A percentile compares a stretch with the other conserved stretches of the same genome.
These are phyloP conservation scores for Pollimyrus isidori DNA, from an alignment of 2,113 vertebrate species.

Conservation along the genomic window DNA sequence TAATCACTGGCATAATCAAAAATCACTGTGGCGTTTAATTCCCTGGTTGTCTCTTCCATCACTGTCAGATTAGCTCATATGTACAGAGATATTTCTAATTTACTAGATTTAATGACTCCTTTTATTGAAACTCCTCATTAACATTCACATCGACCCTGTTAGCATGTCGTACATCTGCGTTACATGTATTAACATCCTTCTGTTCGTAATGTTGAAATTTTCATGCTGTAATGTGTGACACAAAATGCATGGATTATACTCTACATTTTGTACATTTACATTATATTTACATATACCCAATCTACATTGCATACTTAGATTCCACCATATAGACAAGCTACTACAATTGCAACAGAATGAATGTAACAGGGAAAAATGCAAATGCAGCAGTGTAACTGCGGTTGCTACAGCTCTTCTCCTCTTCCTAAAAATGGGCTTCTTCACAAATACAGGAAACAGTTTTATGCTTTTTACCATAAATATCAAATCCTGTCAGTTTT, in stretches of 20 bases:
- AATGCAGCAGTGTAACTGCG: background rate
- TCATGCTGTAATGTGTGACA: background rate
- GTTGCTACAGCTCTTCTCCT: background rate
- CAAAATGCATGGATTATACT: background rate
- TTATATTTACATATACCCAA: background rate
- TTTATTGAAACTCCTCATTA: slow-evolving; percentile 3
- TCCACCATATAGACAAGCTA: background rate
- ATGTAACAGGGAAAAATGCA: background rate
- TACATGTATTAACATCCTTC: background rate
- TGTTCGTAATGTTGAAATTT: background rate
- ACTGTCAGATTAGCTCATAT: slow-evolving; percentile 4
- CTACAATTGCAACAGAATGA: background rate
- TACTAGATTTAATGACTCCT: background rate
- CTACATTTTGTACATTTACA: slow-evolving; percentile 5
- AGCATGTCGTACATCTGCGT: background rate
- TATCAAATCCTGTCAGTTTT: background rate
- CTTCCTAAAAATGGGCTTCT: background rate
- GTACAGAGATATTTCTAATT: slow-evolving; percentile 10
- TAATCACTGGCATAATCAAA: slow-evolving; percentile 23
- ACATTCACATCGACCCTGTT: slow-evolving; percentile 5
- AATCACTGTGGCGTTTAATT: slow-evolving; percentile 27
- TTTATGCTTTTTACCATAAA: background rate
- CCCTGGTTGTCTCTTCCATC: slow-evolving; percentile 21
- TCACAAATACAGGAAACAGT: background rate
- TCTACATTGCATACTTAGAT: background rate